phyloP scores from a whole-genome alignment of 2,113 vertebrate species.

The Oreochromis aureus region DNA sequence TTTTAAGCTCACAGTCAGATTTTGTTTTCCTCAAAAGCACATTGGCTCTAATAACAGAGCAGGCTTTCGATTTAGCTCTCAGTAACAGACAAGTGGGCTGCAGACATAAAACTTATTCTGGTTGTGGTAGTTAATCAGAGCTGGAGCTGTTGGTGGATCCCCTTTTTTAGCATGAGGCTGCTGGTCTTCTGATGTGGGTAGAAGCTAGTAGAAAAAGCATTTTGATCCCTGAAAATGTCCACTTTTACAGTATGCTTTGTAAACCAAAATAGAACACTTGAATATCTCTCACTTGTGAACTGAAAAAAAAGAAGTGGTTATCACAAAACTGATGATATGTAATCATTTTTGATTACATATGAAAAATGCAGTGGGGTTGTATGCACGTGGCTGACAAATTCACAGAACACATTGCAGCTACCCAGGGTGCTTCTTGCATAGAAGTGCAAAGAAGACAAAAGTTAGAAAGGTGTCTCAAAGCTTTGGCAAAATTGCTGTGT shows the following conservation, averaged over 20 bases:
- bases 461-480: background rate
- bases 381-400: background rate
- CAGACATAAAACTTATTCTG: slow-evolving; percentile 56
- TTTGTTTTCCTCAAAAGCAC: slow-evolving; percentile 70
- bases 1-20: slow-evolving; percentile 70
- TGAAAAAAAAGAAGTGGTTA: background rate
- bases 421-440: background rate
- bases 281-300: background rate
- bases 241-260: background rate
- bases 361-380: background rate
- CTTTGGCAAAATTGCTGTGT: background rate
- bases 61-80: slow-evolving; percentile 63
- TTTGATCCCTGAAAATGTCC: background rate
- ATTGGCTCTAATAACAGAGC: slow-evolving; percentile 71
- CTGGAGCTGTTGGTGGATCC: slow-evolving; percentile 50
- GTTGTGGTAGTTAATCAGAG: slow-evolving; percentile 65
- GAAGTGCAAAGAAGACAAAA: background rate
- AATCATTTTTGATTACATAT: background rate
- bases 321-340: background rate
- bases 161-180: slow-evolving; percentile 11
- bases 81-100: slow-evolving; percentile 45
- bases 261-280: background rate
- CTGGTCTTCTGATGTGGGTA: slow-evolving; percentile 1
- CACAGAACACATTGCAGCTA: background rate
- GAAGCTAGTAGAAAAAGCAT: background rate